Base-by-base conservation (phyloP, 2,113 vertebrate species). In the Ctenodactylus gundi region DNA sequence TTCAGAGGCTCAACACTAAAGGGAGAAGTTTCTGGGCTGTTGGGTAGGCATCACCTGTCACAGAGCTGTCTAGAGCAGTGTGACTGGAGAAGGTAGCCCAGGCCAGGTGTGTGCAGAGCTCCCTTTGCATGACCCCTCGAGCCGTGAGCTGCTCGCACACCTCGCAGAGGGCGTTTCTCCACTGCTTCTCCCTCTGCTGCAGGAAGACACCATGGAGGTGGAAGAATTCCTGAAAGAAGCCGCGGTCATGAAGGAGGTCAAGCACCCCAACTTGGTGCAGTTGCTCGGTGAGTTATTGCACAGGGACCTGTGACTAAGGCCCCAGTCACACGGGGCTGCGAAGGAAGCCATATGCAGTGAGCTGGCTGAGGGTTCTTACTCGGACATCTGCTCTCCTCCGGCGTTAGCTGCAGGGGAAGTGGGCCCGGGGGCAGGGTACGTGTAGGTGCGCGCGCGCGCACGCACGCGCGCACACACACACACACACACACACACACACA, bases 131-230 rank as follows among this genome's bases (percentile, higher is more conserved):
- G 86, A 34, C 85, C 6, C 0, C 49, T 25, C 72, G 14, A 20
- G n/a, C 84, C 21, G 13, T 49, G 58, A 65, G 83, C 95, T 34
- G 23, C 88, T 44, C 57, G 49, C 72, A 0, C 0, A 0, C 64
- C 90, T 95, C 88, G 94, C 95, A 80, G 96, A 96, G 87, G 64
- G 88, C 2, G 34, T 20, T 2, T 62, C 70, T 51, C 72, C 93
- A 0, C 53, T 49, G 9, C 75, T 49, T 36, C 27, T 34, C 23
- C 87, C 77, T 70, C 75, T 68, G 36, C 55, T 96, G n/a, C 97
- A 99, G 99, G 99, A 99, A 97, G 99, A 99, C 96, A 99, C 99
- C 3, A 99, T 99, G 99, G 99, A 99, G 97, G 99, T 99, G 91
- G 99, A 99, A 95, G 99, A 99, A 98, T 99, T 99, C 98, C 97